phyloP scores from a whole-genome alignment of 2,888 invertebrate species.

The Actias luna region DNA sequence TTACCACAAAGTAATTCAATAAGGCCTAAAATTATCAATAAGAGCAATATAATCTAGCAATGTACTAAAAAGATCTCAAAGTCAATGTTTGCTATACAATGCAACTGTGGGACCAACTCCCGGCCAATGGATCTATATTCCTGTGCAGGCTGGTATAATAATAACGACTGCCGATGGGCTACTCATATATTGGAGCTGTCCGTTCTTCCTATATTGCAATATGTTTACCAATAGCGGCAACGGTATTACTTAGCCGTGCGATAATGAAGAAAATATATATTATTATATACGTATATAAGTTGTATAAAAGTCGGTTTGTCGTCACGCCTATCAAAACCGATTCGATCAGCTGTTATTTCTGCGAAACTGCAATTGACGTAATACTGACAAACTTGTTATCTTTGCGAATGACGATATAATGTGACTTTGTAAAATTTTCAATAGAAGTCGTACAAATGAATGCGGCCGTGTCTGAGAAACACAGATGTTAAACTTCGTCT shows the following conservation, averaged over 20 bases:
- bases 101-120: no score
- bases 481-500: slow-evolving; percentile 40
- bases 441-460: slow-evolving; percentile 11
- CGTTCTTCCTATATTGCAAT: no score
- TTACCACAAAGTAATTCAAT: neutral
- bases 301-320: neutral
- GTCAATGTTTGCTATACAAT: no score
- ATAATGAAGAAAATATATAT: no score
- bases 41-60: neutral
- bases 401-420: slow-evolving; percentile 13
- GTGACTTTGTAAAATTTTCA: slow-evolving; percentile 6
- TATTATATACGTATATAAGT: neutral
- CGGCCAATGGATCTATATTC: no score
- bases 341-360: slow-evolving; percentile 13
- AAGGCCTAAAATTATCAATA: neutral
- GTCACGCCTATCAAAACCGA: neutral
- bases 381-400: slow-evolving; percentile 11
- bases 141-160: no score
- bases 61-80: no score
- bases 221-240: no score
- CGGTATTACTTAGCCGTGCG: no score
- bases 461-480: slow-evolving; percentile 22
- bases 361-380: slow-evolving; percentile 7
- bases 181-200: no score
- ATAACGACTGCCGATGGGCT: no score